A percentile compares a stretch with the other conserved stretches of the same genome.
Conservation (phyloP, 2,888 invertebrate species). For the Tenthredo scrophulariae region DNA sequence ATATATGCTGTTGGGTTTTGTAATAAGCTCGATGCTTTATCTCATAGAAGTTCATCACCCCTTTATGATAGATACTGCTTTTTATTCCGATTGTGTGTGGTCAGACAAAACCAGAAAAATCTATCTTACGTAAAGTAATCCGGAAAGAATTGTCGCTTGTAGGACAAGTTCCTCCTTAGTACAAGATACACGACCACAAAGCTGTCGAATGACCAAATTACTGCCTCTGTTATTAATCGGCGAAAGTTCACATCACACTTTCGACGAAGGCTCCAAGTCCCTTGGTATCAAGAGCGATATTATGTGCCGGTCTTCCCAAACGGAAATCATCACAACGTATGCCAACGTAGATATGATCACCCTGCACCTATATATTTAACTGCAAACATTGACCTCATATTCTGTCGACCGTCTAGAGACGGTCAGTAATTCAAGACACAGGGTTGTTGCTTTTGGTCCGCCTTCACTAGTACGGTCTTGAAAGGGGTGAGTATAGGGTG, state of each 20-base stretch:
- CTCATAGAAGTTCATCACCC: constrained; percentile 1
- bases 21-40: constrained; percentile 7
- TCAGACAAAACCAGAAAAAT: background rate
- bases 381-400: constrained; percentile 42
- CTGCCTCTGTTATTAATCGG: constrained; percentile 5
- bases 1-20: background rate
- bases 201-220: background rate
- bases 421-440: constrained; percentile 53
- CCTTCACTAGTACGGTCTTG: constrained; percentile 14
- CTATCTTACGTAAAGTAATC: background rate
- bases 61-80: background rate
- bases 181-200: background rate
- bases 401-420: constrained; percentile 31
- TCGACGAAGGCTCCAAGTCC: background rate
- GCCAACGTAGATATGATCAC: background rate
- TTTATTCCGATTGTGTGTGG: background rate
- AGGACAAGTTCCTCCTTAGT: background rate
- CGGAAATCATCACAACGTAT: background rate
- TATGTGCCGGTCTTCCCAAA: background rate
- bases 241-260: constrained; percentile 16
- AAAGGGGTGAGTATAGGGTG: constrained; percentile 65
- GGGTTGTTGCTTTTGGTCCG: constrained; percentile 49
- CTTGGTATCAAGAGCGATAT: background rate
- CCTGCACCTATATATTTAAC: constrained; percentile 15
- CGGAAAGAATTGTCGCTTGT: background rate